A percentile compares a stretch with the other conserved stretches of the same genome.
phyloP scores from a whole-genome alignment of 2,888 invertebrate genomes.

The Chloroclystis v-ata region DNA sequence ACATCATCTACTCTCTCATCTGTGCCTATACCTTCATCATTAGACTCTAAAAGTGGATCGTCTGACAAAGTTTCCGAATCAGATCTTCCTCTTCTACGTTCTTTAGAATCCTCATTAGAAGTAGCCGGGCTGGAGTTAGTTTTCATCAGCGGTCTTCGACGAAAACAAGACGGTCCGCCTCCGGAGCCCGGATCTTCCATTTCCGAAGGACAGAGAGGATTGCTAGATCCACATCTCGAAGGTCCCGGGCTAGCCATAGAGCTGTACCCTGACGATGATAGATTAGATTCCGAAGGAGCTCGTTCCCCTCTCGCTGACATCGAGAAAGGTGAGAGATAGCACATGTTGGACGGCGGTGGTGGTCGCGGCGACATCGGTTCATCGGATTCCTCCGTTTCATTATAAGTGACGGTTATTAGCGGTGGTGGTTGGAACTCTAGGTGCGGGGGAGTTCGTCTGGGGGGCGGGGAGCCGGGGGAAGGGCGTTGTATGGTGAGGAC shows the following conservation, averaged over 20 bases:
- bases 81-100: constrained; percentile 79
- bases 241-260: constrained; percentile 92
- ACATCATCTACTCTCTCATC: constrained; percentile 86
- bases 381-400: constrained; percentile 88
- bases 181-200: constrained; percentile 85
- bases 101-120: constrained; percentile 65
- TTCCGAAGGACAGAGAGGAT: constrained; percentile 86
- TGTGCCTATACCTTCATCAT: constrained; percentile 88
- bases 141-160: constrained; percentile 81
- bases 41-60: constrained; percentile 83
- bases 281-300: constrained; percentile 88
- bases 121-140: constrained; percentile 74
- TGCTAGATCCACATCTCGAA: constrained; percentile 88
- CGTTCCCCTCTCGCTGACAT: constrained; percentile 84
- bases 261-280: constrained; percentile 90
- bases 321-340: constrained; percentile 87
- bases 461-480: constrained; percentile 82
- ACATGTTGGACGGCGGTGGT: constrained; percentile 80
- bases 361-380: constrained; percentile 82
- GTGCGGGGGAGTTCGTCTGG: constrained; percentile 80
- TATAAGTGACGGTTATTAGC: constrained; percentile 85
- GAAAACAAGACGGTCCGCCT: constrained; percentile 72
- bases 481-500: constrained; percentile 82
- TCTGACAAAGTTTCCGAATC: constrained; percentile 87
- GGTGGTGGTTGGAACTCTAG: constrained; percentile 83